These are phyloP conservation scores for Fissipunctia ypsillon DNA, from an alignment of 2,888 invertebrate species.

Conservation along the genomic window DNA sequence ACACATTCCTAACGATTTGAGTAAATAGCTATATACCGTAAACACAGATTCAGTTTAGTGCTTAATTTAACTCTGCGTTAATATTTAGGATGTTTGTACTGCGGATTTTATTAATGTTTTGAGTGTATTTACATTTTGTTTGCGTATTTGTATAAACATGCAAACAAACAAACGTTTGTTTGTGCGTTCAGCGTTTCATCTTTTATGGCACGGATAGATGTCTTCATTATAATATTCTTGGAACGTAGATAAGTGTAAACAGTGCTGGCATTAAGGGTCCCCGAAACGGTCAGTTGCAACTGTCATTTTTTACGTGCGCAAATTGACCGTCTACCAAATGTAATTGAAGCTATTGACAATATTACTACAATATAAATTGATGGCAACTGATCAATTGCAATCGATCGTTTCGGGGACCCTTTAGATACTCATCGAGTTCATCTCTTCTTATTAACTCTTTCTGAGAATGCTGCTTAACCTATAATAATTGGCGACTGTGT, in stretches of 20 bases:
- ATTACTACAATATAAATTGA: too few relatives aligned
- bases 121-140: constrained; percentile 42
- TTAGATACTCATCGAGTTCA: too few relatives aligned
- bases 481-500: too few relatives aligned
- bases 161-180: constrained; percentile 16
- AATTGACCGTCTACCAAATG: too few relatives aligned
- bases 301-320: too few relatives aligned
- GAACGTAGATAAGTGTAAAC: background rate
- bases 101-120: constrained; percentile 40
- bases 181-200: constrained; percentile 13
- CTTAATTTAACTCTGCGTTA: constrained; percentile 45
- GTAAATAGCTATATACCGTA: constrained; percentile 48
- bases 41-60: constrained; percentile 50
- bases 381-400: too few relatives aligned
- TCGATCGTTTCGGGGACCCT: too few relatives aligned
- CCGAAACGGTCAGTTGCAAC: too few relatives aligned
- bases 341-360: too few relatives aligned
- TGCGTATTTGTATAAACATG: background rate
- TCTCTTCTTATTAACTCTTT: too few relatives aligned
- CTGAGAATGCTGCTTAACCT: too few relatives aligned
- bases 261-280: too few relatives aligned
- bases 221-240: constrained; percentile 10
- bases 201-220: constrained; percentile 18
- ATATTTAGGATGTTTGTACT: constrained; percentile 48
- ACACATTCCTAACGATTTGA: constrained; percentile 48